Evolutionary conservation across 2,113 vertebrate genomes (phyloP).

Genomic region (Passerina amoena): DNA sequence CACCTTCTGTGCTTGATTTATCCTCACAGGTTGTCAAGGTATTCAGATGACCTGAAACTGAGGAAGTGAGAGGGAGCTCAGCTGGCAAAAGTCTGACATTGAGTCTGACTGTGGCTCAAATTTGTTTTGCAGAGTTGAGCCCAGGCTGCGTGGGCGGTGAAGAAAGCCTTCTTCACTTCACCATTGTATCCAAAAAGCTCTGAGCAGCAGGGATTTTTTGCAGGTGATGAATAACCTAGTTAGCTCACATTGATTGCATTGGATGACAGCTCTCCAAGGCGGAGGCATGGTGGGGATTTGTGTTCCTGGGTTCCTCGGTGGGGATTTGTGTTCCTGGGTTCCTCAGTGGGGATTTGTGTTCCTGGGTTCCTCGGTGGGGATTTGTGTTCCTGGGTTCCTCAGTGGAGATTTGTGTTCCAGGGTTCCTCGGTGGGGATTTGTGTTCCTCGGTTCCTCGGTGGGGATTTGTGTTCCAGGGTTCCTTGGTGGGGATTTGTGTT

Average conservation of each 20-base stretch:
- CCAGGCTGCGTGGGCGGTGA: slow-evolving; percentile 47
- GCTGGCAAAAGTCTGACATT: slow-evolving; percentile 64
- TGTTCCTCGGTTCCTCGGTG: no score
- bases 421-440: no score
- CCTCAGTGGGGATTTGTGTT: neutral
- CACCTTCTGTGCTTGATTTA: slow-evolving; percentile 67
- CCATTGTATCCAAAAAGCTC: slow-evolving; percentile 37
- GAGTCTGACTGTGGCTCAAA: slow-evolving; percentile 55
- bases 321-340: neutral
- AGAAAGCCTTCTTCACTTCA: slow-evolving; percentile 47
- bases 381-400: no score
- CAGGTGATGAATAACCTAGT: slow-evolving; percentile 57
- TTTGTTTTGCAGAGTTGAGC: slow-evolving; percentile 50
- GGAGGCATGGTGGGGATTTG: neutral
- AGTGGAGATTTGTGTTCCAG: no score
- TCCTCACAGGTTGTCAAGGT: slow-evolving; percentile 67
- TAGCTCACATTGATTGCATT: slow-evolving; percentile 1
- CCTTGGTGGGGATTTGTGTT: no score
- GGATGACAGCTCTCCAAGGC: neutral
- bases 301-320: accelerated
- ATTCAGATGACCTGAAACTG: slow-evolving; percentile 60
- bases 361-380: accelerated
- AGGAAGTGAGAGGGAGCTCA: slow-evolving; percentile 63
- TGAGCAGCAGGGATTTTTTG: neutral
- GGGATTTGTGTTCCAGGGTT: no score